Evolutionary conservation across 2,113 vertebrate species (phyloP).

Genomic region (Sander lucioperca): DNA sequence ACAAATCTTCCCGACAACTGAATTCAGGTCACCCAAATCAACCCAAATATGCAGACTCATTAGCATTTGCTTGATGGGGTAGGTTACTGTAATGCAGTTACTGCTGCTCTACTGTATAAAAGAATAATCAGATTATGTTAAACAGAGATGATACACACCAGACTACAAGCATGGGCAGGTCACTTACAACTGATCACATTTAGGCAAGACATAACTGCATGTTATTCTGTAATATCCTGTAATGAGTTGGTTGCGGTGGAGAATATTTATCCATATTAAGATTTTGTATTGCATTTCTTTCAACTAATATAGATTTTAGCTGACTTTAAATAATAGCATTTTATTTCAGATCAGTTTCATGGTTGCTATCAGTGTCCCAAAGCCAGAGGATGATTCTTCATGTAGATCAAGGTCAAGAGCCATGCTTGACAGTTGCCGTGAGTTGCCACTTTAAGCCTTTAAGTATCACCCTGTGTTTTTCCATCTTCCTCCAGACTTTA

Average conservation of each 20-base stretch:
- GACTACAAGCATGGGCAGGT: constrained; percentile 22
- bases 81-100: constrained; percentile 52
- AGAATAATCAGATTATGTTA: constrained; percentile 73
- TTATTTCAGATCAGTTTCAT: not conserved
- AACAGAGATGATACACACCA: constrained; percentile 57
- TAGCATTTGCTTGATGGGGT: constrained; percentile 46
- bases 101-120: constrained; percentile 47
- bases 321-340: not conserved
- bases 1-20: constrained; percentile 64
- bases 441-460: not conserved
- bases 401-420: constrained; percentile 35
- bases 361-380: constrained; percentile 12
- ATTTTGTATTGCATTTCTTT: constrained; percentile 1
- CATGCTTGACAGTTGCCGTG: not conserved
- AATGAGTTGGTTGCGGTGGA: not conserved
- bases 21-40: constrained; percentile 74
- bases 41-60: constrained; percentile 72
- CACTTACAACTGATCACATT: constrained; percentile 16
- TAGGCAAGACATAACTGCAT: not conserved
- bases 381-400: not conserved
- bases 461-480: not conserved
- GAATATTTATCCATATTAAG: constrained; percentile 5
- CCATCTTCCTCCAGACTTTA: constrained; percentile 11
- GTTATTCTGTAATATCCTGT: not conserved
- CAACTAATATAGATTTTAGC: constrained; percentile 18